Evolutionary conservation across 2,113 vertebrate species (phyloP).

Genomic region (Crypturellus undulatus): DNA sequence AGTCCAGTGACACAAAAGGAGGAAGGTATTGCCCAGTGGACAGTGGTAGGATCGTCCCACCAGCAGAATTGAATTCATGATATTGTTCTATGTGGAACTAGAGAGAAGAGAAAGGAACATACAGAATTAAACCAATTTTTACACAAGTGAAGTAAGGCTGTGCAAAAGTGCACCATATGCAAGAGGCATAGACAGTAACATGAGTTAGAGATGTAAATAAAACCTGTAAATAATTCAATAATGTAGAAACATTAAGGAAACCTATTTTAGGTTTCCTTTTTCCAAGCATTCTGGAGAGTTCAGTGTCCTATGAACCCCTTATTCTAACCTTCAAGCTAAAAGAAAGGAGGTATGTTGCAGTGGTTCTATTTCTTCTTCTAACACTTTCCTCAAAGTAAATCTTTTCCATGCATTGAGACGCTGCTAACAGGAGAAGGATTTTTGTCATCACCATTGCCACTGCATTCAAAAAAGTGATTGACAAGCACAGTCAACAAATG

Average conservation of each 20-base stretch:
- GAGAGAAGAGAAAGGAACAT: not conserved
- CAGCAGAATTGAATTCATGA: not conserved
- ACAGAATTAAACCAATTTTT: conserved; percentile 13
- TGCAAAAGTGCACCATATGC: not conserved
- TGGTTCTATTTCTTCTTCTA: not conserved
- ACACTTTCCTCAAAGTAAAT: not conserved
- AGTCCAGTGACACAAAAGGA: not conserved
- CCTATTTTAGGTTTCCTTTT: not conserved
- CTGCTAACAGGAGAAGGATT: not conserved
- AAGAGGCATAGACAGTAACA: not conserved
- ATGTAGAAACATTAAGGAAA: not conserved
- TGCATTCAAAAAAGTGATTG: not conserved
- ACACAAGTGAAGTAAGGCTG: not conserved
- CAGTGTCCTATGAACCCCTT: not conserved
- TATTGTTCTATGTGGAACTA: not conserved
- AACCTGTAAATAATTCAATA: not conserved
- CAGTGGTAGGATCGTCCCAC: not conserved
- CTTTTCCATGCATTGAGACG: not conserved
- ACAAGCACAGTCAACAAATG: not conserved
- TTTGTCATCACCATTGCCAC: not conserved
- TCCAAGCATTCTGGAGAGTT: not conserved
- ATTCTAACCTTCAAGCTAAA: not conserved
- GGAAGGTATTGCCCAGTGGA: not conserved
- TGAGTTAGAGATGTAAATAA: not conserved
- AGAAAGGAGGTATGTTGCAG: not conserved